Percentiles rank a stretch among this genome's conserved stretches.
Evolutionary conservation across 2,888 invertebrate genomes (phyloP).

Genomic region (Deilephila elpenor): DNA sequence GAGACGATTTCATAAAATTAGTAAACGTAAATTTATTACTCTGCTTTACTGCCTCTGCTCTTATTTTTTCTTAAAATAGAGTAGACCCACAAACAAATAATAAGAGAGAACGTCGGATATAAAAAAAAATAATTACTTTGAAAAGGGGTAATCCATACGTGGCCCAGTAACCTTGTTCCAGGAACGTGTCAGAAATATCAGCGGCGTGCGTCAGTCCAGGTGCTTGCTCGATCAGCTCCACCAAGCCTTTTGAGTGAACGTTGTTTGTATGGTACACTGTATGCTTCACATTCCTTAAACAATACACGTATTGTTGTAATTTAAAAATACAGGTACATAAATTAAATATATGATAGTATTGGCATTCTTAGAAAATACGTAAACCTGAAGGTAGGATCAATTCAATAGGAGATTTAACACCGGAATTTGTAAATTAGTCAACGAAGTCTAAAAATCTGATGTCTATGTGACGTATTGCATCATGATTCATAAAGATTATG

Average conservation of each 20-base stretch:
- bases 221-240: constrained; percentile 92
- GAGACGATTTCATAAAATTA: too few relatives aligned
- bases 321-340: neutral
- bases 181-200: constrained; percentile 88
- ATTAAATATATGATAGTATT: neutral
- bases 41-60: too few relatives aligned
- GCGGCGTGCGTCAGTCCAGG: constrained; percentile 86
- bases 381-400: too few relatives aligned
- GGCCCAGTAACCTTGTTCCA: constrained; percentile 88
- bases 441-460: too few relatives aligned
- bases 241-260: constrained; percentile 72
- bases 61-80: too few relatives aligned
- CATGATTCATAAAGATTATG: too few relatives aligned
- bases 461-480: too few relatives aligned
- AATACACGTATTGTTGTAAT: neutral
- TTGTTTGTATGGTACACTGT: constrained; percentile 68
- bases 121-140: constrained; percentile 57
- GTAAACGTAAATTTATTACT: too few relatives aligned
- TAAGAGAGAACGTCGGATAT: neutral
- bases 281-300: constrained; percentile 66
- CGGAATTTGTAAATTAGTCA: too few relatives aligned
- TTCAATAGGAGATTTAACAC: too few relatives aligned
- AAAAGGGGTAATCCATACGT: constrained; percentile 87
- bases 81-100: too few relatives aligned
- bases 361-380: too few relatives aligned